phyloP scores from a whole-genome alignment of 2,113 vertebrate species.

The Tenrec ecaudatus region DNA sequence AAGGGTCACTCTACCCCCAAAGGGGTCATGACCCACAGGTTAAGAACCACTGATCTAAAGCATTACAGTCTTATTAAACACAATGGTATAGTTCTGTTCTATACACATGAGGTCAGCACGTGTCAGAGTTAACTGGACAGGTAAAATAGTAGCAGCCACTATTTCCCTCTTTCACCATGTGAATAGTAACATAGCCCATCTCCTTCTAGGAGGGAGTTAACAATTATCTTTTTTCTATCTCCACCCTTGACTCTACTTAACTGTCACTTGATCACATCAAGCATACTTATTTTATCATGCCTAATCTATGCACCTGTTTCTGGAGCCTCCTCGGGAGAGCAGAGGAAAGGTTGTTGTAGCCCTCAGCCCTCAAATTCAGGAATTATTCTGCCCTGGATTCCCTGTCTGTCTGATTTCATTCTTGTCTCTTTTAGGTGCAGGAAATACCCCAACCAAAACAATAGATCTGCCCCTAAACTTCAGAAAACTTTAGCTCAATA shows the following conservation, averaged over 20 bases:
- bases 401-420: background rate
- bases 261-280: background rate
- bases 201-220: background rate
- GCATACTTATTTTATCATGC: background rate
- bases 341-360: background rate
- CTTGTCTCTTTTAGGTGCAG: background rate
- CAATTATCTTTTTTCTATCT: background rate
- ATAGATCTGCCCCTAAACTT: background rate
- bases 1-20: no score
- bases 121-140: background rate
- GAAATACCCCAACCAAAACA: background rate
- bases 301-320: background rate
- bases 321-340: background rate
- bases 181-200: background rate
- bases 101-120: background rate
- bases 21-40: no score
- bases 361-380: background rate
- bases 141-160: background rate
- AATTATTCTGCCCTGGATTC: background rate
- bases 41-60: no score
- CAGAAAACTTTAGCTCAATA: background rate
- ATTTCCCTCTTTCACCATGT: background rate
- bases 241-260: background rate
- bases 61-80: background rate
- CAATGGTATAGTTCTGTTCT: background rate